Conservation (phyloP, 2,797 vertebrate species). For the Euthynnus affinis region DNA sequence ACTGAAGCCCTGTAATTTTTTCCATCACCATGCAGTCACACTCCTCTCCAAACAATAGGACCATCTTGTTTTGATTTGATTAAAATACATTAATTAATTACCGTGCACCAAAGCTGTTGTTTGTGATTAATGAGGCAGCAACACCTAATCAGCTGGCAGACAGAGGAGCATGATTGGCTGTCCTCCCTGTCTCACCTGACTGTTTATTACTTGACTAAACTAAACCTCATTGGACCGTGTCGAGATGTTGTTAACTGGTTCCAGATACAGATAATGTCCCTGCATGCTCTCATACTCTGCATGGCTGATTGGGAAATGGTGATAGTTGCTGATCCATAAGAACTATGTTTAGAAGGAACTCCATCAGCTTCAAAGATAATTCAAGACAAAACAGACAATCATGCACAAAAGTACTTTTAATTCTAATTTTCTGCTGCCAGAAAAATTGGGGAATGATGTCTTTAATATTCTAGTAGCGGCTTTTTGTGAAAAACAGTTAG, state of each 20-base stretch:
- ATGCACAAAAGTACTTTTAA: background rate
- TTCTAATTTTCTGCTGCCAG: background rate
- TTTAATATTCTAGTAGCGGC: too few species aligned
- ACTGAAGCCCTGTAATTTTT: slow-evolving; percentile 58
- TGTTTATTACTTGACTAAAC: slow-evolving; percentile 30
- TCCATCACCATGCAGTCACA: slow-evolving; percentile 46
- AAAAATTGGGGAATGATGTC: too few species aligned
- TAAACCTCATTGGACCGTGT: slow-evolving; percentile 14
- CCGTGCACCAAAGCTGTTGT: slow-evolving; percentile 70
- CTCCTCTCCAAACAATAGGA: slow-evolving; percentile 70
- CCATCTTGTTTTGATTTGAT: slow-evolving; percentile 78
- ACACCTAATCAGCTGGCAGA: slow-evolving; percentile 74
- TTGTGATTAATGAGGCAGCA: slow-evolving; percentile 81
- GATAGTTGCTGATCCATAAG: background rate
- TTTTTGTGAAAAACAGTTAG: too few species aligned
- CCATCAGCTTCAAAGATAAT: background rate
- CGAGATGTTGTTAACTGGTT: background rate
- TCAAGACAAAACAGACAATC: background rate
- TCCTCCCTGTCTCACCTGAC: slow-evolving; percentile 61
- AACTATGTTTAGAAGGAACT: background rate
- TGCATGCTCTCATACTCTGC: background rate
- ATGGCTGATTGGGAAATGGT: background rate
- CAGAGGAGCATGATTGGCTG: slow-evolving; percentile 58
- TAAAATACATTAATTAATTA: slow-evolving; percentile 83
- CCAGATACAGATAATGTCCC: background rate